Base-by-base conservation (phyloP, 2,113 vertebrate genomes). In the Mesitornis unicolor region DNA sequence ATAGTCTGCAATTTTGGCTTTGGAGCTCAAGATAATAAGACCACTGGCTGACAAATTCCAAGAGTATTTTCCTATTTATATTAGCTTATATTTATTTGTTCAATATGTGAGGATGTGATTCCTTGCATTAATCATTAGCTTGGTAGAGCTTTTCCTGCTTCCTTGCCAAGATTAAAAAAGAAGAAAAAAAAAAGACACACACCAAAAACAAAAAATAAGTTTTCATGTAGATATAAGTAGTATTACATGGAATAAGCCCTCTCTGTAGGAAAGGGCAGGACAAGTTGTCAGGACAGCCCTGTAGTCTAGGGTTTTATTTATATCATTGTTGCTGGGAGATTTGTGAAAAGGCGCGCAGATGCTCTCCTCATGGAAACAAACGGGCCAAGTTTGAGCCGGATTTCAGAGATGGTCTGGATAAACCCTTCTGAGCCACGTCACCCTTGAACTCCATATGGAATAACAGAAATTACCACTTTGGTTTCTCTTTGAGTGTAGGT, bases 51-150 rank as follows among this genome's bases (percentile, higher is more conserved):
- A 93, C 92, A 96, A 95, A 97, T 95, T 96, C 93, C 96, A 90
- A 87, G 85, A 97, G 93, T 51, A 90, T 89, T 96, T 96, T 94
- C 87, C 95, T 97, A 96, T 96, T 97, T 96, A 90, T 96, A 96
- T 96, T 96, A 93, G 73, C 76, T 94, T 96, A 51, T 90, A 97
- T 96, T 97, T 97, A 96, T 96, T 96, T 95, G 81, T 97, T 96
- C 95, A 97, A 89, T 96, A 96, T 97, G 96, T 95, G 96, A 94
- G 85, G 88, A 95, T 96, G 85, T 94, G 95, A 97, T 94, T 94
- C 83, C 85, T 96, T 92, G 82, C 76, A 84, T 96, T 96, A 97
- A 97, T 95, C 95, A 93, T 95, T 96, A 92, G 48, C 92, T 88
- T 94, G 83, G 85, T 96, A 93, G 64, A 94, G 76, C 56, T 94